Base-by-base conservation (phyloP, 2,888 invertebrate species). In the Eumerus sabulonum region DNA sequence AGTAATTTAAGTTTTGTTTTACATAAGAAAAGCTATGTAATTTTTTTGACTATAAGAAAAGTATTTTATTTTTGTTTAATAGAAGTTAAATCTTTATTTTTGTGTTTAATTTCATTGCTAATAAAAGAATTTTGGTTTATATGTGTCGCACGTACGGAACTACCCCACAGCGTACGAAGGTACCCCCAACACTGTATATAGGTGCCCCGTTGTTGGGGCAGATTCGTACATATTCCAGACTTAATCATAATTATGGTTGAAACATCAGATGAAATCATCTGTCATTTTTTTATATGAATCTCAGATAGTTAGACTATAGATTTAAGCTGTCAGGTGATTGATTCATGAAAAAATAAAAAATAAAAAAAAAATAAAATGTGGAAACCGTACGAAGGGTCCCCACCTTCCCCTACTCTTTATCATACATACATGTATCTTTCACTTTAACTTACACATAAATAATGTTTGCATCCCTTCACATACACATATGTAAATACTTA, bases 1-100 rank as follows among this genome's bases (percentile, higher is more conserved):
- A 59, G 59, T 59, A 12, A 59, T 59, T 45, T 59, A 59, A 59
- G 42, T 44, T 45, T 59, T 45, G n/a, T 48, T 60, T 60, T 60
- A 60, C 50, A 48, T 48, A 48, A 60, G 48, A 60, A 48, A 53
- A 53, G 51, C 38, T 38, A 53, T 36, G 36, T 53, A 38, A 53
- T 53, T 53, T 53, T 36, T 53, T 53, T 53, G 51, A 53, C 36
- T 53, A 38, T 53, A 38, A 53, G 36, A 53, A 53, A 19, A 53
- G 36, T 50, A 48, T 50, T 50, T 48, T 50, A 36, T 38, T 48
- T 50, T 50, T 62, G 50, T 62, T 62, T 62, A 62, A 59, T 59
- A 27, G 47, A 47, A 59, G 59, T 47, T 19, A 45, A 59, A 45
- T 45, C 59, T 59, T 59, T 47, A 47, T 45, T 45, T 47, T 27